phyloP scores from a whole-genome alignment of 37 sponge, comb jelly and placozoan species.

The Oopsacas minuta region DNA sequence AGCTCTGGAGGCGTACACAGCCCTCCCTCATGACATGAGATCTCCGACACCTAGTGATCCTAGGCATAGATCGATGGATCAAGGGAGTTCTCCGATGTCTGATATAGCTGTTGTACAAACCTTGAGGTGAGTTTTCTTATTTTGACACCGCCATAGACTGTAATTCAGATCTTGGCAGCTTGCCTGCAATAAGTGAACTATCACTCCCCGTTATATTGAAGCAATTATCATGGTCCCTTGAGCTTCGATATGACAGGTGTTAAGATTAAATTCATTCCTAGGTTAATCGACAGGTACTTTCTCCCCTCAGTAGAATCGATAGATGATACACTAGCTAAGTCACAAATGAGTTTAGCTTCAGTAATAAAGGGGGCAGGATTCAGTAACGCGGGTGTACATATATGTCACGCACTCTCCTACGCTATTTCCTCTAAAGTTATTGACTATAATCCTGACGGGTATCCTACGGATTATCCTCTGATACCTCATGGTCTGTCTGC shows the following conservation, averaged over 20 bases:
- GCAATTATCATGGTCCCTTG: not conserved
- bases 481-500: slow-evolving; percentile 88
- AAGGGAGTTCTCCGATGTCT: slow-evolving; percentile 81
- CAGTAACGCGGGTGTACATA: slow-evolving; percentile 81
- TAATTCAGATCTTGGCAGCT: too few relatives aligned
- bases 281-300: not conserved
- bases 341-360: slow-evolving; percentile 73
- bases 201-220: too few relatives aligned
- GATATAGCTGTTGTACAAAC: slow-evolving; percentile 67
- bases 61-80: slow-evolving; percentile 54
- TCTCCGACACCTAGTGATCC: slow-evolving; percentile 48
- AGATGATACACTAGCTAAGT: slow-evolving; percentile 52
- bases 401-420: slow-evolving; percentile 75
- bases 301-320: not conserved
- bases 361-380: slow-evolving; percentile 69
- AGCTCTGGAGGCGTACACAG: slow-evolving; percentile 77
- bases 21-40: slow-evolving; percentile 60
- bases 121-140: slow-evolving; percentile 18
- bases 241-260: too few relatives aligned
- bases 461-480: slow-evolving; percentile 33
- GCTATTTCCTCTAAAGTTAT: slow-evolving; percentile 51
- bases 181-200: too few relatives aligned
- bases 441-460: slow-evolving; percentile 34
- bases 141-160: too few relatives aligned
- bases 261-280: not conserved